Evolutionary conservation across 2,113 vertebrate species (phyloP).

Genomic region (Eulemur rufifrons): DNA sequence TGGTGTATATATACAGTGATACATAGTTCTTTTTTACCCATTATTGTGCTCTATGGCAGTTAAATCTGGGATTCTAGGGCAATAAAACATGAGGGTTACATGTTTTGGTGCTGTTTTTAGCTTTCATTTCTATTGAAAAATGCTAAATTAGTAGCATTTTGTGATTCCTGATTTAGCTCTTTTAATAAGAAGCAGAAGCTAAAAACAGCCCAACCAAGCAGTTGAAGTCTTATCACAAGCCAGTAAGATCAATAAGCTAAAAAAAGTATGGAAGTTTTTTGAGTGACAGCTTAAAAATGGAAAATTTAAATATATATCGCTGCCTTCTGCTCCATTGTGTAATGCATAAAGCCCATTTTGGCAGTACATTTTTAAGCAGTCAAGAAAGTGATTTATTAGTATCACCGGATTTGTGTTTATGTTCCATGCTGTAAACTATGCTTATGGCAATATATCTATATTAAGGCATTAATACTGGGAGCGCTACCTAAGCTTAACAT

Average conservation of each 20-base stretch:
- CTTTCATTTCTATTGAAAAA: conserved; percentile 82
- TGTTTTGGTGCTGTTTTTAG: conserved; percentile 79
- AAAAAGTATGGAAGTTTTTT: conserved; percentile 82
- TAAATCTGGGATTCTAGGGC: conserved; percentile 62
- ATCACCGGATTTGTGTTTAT: conserved; percentile 80
- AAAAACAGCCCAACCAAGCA: conserved; percentile 83
- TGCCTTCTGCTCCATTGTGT: conserved; percentile 80
- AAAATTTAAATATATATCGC: conserved; percentile 83
- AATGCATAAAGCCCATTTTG: conserved; percentile 70
- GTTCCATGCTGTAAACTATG: conserved; percentile 79
- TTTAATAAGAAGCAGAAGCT: conserved; percentile 86
- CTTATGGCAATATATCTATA: conserved; percentile 80
- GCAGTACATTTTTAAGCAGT: conserved; percentile 67
- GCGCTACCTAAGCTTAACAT: conserved; percentile 79
- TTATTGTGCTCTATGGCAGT: conserved; percentile 24
- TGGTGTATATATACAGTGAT: not conserved
- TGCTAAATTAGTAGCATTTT: conserved; percentile 84
- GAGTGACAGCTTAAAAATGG: conserved; percentile 87
- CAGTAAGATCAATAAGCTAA: conserved; percentile 85
- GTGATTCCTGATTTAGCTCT: conserved; percentile 85
- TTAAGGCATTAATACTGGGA: conserved; percentile 78
- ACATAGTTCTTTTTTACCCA: not conserved
- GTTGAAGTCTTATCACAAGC: conserved; percentile 84
- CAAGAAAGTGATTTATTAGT: conserved; percentile 81
- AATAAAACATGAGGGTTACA: conserved; percentile 66